Evolutionary conservation across 1,140 invertebrate species (phyloP).

Genomic region (Lucilia cuprina): DNA sequence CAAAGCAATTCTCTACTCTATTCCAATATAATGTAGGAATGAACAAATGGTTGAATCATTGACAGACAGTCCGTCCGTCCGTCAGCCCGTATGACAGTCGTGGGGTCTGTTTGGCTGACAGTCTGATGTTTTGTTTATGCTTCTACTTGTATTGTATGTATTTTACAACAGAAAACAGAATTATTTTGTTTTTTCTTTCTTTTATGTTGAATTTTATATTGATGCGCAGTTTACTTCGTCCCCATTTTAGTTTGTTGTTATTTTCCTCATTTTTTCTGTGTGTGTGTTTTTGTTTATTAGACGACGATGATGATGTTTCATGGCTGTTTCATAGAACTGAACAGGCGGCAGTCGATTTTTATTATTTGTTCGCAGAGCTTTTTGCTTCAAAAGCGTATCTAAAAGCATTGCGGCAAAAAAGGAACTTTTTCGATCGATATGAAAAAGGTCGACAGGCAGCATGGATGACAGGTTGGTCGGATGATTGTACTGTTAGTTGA

Average conservation of each 20-base stretch:
- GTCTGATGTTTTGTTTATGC: background rate
- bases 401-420: constrained; percentile 8
- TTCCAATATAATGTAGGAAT: background rate
- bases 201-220: constrained; percentile 11
- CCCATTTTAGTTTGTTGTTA: constrained; percentile 20
- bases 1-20: background rate
- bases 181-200: constrained; percentile 1
- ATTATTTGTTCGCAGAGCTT: background rate
- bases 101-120: background rate
- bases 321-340: constrained; percentile 9
- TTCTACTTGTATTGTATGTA: background rate
- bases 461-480: background rate
- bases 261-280: background rate
- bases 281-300: background rate
- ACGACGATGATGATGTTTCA: constrained; percentile 28
- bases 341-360: constrained; percentile 21
- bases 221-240: constrained; percentile 34
- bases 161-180: constrained; percentile 17
- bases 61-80: background rate
- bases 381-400: background rate
- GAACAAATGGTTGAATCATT: background rate
- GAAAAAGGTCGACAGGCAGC: background rate
- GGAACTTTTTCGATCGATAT: constrained; percentile 22
- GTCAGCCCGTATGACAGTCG: background rate
- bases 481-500: background rate